Evolutionary conservation across 1,140 invertebrate genomes (phyloP), one percentile per base, ranked within the genome.

Genomic region (Tetragnatha versicolor): DNA sequence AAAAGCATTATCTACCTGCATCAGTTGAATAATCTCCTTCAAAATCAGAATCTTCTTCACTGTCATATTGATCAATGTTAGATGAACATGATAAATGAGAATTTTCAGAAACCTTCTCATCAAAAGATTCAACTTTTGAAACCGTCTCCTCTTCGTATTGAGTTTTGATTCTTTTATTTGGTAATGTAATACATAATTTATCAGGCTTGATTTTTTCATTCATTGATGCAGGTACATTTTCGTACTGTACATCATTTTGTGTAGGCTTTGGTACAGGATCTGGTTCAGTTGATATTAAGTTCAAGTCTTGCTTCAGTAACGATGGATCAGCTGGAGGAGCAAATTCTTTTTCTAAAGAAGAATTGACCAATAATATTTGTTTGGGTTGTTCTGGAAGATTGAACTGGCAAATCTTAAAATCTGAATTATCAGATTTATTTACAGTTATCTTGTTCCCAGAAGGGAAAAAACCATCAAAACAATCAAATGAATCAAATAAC

Each of bases 41-140:
- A 22, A 79, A 61, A 63, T 79, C 72, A 25, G 78, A 79, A 78
- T 84, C 83, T 83, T 92, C 90, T 80, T 91, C 89, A 55, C 91
- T 91, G 82, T 93, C 92, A 84, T 90, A 89, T n/a, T 88, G 88
- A 87, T 96, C 93, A 86, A 94, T 92, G 83, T 93, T 53, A n/a
- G 61, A 66, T 10, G 47, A 53, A 42, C 25, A 37, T 10, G 61
- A 29, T 5, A 77, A 91, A 72, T 92, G 81, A 39, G 79, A 4
- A 25, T 37, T 22, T 65, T 66, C 77, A 73, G 35, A 45, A 70
- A 37, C 25, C 33, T 73, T 60, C 7, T 45, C 39, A 45, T 73
- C 65, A 39, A 78, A 42, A 68, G 7, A 47, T 35, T 73, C 31
- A 22, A 31, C 22, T 31, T 1, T 60, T 27, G 42, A 39, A 2